Base-by-base conservation (phyloP, 2,888 invertebrate genomes). In the Cyaniris semiargus region DNA sequence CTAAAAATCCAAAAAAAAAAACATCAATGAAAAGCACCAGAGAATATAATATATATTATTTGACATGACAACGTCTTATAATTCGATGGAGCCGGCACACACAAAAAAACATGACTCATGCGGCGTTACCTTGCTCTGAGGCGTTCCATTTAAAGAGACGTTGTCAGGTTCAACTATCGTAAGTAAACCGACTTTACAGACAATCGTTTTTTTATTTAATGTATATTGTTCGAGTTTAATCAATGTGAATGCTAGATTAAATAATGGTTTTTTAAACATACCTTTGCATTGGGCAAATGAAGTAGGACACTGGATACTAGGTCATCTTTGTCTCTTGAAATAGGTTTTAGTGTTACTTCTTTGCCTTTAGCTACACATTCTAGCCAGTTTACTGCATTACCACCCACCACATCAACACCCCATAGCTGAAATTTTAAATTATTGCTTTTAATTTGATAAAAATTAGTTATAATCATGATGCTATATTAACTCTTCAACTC, bases 301-400 rank as follows among this genome's bases (percentile, higher is more conserved):
- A 94, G 82, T 77, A 89, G 82, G 70, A 94, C 90, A 81, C 89
- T 89, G 31, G 94, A 93, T 18, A 94, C 87, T 77, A 94, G 86
- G 79, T 91, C 91, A 81, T 94, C 91, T 21, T 91, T 90, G 27
- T 92, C 91, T 83, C 88, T 87, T 44, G 85, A 83, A 60, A 94
- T 88, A 7, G 95, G 95, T 80, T 94, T 90, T 75, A 95, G 84
- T 53, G 91, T 94, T 34, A 95, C 87, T 81, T 89, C 81, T 58
- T 93, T 89, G 27, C 92, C 94, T 81, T 86, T 91, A 13, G 94
- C 94, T 71, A 95, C 91, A 86, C 94, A 93, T 83, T 95, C 95
- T 80, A 95, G 84, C 95, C 95, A 95, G 82, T 92, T 95, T 4
- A 95, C 87, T 77, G 95, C 95, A 89, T 94, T 94, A 0, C 89